phyloP scores from a whole-genome alignment of 35 echinoderm and acorn worm species.

The Apostichopus parvimensis region DNA sequence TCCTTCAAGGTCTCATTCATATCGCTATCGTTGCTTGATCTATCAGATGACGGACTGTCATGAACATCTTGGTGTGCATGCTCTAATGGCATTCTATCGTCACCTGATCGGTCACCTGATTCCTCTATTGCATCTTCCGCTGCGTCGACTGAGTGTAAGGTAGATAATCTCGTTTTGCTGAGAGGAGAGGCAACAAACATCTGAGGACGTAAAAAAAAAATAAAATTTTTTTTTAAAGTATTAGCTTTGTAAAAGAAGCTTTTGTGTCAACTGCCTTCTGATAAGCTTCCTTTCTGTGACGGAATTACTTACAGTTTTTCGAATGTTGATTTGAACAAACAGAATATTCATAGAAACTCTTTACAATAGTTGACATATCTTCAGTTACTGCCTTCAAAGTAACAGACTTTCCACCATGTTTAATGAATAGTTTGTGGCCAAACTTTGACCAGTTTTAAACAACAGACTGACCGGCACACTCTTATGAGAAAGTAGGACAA shows the following conservation, averaged over 20 bases:
- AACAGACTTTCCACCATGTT: too few species aligned
- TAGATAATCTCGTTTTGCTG: slow-evolving; percentile 25
- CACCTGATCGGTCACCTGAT: slow-evolving; percentile 58
- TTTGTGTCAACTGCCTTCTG: too few species aligned
- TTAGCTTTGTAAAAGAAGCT: not conserved
- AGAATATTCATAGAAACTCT: too few species aligned
- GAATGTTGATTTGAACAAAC: too few species aligned
- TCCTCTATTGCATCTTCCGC: not conserved
- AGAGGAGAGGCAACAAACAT: slow-evolving; percentile 39
- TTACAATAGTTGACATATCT: too few species aligned
- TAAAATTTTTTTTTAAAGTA: not conserved
- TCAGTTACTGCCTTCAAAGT: too few species aligned
- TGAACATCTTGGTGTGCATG: not conserved
- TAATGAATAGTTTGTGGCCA: too few species aligned
- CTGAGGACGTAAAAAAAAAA: not conserved
- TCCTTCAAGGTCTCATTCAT: slow-evolving; percentile 1
- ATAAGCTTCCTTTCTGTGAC: too few species aligned
- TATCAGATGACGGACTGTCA: not conserved
- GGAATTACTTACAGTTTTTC: too few species aligned
- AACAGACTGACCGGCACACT: too few species aligned
- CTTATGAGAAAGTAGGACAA: too few species aligned
- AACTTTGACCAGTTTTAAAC: too few species aligned
- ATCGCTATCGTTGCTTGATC: slow-evolving; percentile 35
- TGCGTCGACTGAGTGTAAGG: slow-evolving; percentile 41
- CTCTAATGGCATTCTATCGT: not conserved